Base-by-base conservation (phyloP, 92 coral and sea anemone species). In the Parazoanthus swiftii region DNA sequence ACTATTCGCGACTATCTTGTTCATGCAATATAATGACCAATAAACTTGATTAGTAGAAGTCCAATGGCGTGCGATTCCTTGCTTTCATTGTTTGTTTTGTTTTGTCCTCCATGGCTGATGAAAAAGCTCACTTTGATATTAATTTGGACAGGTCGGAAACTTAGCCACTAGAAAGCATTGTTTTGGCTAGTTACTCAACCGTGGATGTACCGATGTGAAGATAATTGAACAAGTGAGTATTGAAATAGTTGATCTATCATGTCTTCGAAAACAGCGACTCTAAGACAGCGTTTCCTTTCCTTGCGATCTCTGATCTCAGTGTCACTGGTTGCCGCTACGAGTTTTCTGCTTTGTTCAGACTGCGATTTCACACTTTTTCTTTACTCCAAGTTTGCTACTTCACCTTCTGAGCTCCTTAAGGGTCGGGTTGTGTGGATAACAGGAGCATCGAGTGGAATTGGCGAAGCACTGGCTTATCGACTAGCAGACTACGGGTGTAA, bases 391-490 rank as follows among this genome's bases (percentile, higher is more conserved):
- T 95, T 95, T 56, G 99, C 95, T 13, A 86, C 92, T 11, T 86
- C 90, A 1, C 97, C 96, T 1, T 91, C 93, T 51, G 91, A 89
- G 39, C 79, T 80, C 51, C 89, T 97, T 33, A 92, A 92, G 56
- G 99, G 91, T 29, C 90, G 93, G 54, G 98, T 95, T n/a, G 96
- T 93, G 0, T 97, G 99, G 99, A 92, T 97, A 59, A 97, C 99
- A 1, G 99, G 99, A n/a, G 99, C 99, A 48, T 97, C 99, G 0
- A 97, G 99, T 67, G 99, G 99, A 4, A 95, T 97, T 37, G 99
- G 99, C 21, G 99, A 97, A 75, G 81, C 89, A 65, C 89, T 97
- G 70, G 99, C 99, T 23, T 97, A 95, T 66, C 94, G 93, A n/a
- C 90, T 97, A 29, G 97, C 95, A 1, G 75, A 84, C 66, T 94